phyloP scores from a whole-genome alignment of 2,797 vertebrate genomes.

The Kryptopterus vitreolus region DNA sequence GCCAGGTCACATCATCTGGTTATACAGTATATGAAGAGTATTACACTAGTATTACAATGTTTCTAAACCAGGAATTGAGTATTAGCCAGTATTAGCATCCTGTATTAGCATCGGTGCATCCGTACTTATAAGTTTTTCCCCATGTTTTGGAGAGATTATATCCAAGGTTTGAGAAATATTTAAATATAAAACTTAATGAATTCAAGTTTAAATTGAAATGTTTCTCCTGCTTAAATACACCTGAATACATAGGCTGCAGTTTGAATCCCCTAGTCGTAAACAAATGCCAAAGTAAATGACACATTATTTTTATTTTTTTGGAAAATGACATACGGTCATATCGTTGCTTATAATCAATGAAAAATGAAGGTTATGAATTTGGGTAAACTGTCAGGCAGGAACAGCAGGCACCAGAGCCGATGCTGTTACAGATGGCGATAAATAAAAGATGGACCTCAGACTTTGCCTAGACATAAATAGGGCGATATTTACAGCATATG shows the following conservation, averaged over 20 bases:
- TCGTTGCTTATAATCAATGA: constrained; percentile 1
- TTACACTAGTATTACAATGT: not conserved
- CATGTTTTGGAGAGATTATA: not conserved
- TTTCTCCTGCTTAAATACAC: not conserved
- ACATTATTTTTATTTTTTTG: not conserved
- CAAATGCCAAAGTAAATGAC: constrained; percentile 3
- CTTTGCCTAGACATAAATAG: constrained; percentile 60
- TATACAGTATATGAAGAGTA: not conserved
- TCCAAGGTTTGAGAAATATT: not conserved
- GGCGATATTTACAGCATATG: constrained; percentile 52
- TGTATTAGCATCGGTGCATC: not conserved
- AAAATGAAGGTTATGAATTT: constrained; percentile 18
- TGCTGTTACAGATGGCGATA: constrained; percentile 65
- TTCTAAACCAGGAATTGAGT: not conserved
- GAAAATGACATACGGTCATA: constrained; percentile 19
- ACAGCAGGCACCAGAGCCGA: constrained; percentile 24
- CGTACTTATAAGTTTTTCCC: not conserved
- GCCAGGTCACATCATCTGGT: not conserved
- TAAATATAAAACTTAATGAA: not conserved
- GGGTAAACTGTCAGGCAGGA: constrained; percentile 25
- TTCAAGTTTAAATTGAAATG: not conserved
- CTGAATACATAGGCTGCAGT: not conserved
- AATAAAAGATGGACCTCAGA: constrained; percentile 67
- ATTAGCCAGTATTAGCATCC: too few relatives aligned
- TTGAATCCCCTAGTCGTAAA: not conserved